Evolutionary conservation across 2,797 vertebrate genomes (phyloP).

Genomic region (Girardinus metallicus): DNA sequence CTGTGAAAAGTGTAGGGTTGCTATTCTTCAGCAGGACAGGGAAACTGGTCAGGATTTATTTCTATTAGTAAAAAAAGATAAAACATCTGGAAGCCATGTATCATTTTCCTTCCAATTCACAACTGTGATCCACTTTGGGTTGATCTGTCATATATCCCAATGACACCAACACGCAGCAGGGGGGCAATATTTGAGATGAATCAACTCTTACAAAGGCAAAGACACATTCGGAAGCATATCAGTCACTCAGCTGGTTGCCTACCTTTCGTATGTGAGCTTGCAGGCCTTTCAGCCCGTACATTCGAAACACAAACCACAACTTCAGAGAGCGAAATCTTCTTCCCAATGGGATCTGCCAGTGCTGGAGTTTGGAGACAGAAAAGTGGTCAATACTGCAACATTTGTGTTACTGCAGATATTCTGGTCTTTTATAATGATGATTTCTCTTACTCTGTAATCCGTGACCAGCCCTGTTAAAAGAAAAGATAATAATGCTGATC

Average conservation of each 20-base stretch:
- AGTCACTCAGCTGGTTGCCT: conserved; percentile 10
- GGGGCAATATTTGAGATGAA: neutral
- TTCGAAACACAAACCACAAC: conserved; percentile 96
- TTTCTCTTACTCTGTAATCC: conserved; percentile 73
- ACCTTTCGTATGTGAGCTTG: conserved; percentile 96
- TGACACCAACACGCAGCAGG: neutral
- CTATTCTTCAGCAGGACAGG: neutral
- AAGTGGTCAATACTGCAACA: neutral
- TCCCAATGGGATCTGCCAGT: conserved; percentile 96
- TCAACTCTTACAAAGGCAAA: neutral
- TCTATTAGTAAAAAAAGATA: neutral
- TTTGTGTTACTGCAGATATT: neutral
- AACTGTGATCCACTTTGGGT: neutral
- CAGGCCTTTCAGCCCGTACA: conserved; percentile 89
- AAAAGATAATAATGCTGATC: conserved; percentile 8
- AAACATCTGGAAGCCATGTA: neutral
- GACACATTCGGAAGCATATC: neutral
- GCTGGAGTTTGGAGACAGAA: conserved; percentile 74
- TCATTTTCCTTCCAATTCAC: neutral
- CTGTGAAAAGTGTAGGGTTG: neutral
- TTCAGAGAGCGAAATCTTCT: conserved; percentile 96
- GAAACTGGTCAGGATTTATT: neutral
- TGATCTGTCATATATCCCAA: neutral
- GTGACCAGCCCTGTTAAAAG: conserved; percentile 68
- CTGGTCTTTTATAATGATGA: neutral